Evolutionary conservation across 2,113 vertebrate genomes (phyloP).

Genomic region (Ifrita kowaldi): DNA sequence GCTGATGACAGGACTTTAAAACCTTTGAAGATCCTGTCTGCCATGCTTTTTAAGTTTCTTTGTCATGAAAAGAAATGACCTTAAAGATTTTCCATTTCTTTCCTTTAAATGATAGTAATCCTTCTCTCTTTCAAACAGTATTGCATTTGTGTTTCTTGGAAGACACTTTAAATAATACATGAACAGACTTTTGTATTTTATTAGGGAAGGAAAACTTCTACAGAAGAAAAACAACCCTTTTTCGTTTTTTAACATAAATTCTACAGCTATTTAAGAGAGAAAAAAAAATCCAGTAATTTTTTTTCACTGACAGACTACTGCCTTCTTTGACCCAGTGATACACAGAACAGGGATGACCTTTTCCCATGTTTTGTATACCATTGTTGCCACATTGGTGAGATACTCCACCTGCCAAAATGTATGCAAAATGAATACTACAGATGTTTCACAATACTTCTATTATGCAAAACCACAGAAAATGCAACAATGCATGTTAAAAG

Average conservation of each 20-base stretch:
- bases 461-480: not conserved
- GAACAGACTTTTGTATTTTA: not conserved
- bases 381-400: not conserved
- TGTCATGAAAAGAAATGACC: conserved; percentile 32
- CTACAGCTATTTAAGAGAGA: not conserved
- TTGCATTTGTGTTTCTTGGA: not conserved
- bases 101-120: conserved; percentile 38
- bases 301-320: not conserved
- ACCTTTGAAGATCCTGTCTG: conserved; percentile 38
- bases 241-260: not conserved
- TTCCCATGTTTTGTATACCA: not conserved
- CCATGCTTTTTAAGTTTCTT: conserved; percentile 22
- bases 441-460: not conserved
- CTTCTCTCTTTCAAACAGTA: not conserved
- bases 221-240: not conserved
- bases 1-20: conserved; percentile 28
- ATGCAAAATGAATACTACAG: not conserved
- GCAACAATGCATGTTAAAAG: not conserved
- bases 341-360: not conserved
- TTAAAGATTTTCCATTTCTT: conserved; percentile 45
- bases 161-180: not conserved
- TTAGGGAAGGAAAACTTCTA: not conserved
- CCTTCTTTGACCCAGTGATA: not conserved
- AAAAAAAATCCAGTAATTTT: not conserved
- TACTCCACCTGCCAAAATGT: not conserved